These are phyloP conservation scores for Erpornis zantholeuca DNA, from an alignment of 2,113 vertebrate genomes.

Conservation along the genomic window DNA sequence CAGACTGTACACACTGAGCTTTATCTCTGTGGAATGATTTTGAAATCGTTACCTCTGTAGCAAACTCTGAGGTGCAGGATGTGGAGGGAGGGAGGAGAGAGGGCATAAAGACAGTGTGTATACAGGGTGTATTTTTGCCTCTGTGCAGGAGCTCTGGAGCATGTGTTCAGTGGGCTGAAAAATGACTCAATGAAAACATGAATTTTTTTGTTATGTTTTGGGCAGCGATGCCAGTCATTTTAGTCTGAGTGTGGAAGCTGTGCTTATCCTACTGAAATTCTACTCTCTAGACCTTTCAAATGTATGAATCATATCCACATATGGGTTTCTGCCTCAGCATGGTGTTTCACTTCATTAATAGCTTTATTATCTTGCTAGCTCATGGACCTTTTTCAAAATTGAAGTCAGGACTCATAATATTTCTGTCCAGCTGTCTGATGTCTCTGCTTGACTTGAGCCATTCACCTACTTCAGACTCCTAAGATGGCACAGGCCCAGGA, in stretches of 20 bases:
- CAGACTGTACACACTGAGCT: not conserved
- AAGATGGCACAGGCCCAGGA: not conserved
- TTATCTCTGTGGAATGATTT: not conserved
- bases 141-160: not conserved
- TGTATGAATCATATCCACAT: conserved; percentile 31
- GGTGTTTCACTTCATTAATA: not conserved
- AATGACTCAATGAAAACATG: conserved; percentile 22
- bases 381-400: not conserved
- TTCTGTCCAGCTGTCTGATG: not conserved
- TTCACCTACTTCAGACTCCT: not conserved
- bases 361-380: not conserved
- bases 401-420: not conserved
- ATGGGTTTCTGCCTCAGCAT: not conserved
- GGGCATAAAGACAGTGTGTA: not conserved
- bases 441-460: not conserved
- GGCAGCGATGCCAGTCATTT: not conserved
- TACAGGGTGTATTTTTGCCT: not conserved
- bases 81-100: not conserved
- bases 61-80: not conserved
- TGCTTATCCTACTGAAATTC: conserved; percentile 34
- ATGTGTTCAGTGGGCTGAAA: conserved; percentile 62
- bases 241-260: not conserved
- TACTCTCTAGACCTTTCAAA: conserved; percentile 29
- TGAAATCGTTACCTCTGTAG: not conserved
- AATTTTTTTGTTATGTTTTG: not conserved